Evolutionary conservation across 1,140 invertebrate genomes (phyloP).

Genomic region (Polypedilum pembai): DNA sequence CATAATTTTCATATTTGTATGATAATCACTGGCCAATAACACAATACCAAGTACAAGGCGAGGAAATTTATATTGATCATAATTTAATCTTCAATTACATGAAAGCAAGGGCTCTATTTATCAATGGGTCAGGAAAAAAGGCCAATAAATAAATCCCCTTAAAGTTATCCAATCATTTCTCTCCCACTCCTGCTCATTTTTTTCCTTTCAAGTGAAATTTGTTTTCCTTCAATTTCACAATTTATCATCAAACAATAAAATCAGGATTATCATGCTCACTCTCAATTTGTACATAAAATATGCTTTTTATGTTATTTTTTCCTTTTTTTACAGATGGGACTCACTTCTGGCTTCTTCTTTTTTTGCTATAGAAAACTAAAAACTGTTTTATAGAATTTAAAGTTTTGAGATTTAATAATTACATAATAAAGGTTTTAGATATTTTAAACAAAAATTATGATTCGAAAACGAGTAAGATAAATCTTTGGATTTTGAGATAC

Average conservation of each 20-base stretch:
- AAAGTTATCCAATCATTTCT: background rate
- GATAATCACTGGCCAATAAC: conserved; percentile 25
- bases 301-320: background rate
- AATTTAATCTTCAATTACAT: conserved; percentile 24
- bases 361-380: too few relatives aligned
- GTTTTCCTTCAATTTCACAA: conserved; percentile 6
- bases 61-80: conserved; percentile 27
- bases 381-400: too few relatives aligned
- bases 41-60: background rate
- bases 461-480: too few relatives aligned
- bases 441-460: too few relatives aligned
- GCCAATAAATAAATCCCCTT: background rate
- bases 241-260: conserved; percentile 19
- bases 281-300: background rate
- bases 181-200: background rate
- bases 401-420: too few relatives aligned
- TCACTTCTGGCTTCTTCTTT: too few relatives aligned
- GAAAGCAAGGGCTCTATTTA: background rate
- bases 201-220: background rate
- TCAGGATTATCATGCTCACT: background rate
- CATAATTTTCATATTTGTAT: conserved; percentile 29
- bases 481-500: too few relatives aligned
- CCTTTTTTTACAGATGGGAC: background rate
- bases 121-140: conserved; percentile 8
- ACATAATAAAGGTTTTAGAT: too few relatives aligned